These are phyloP conservation scores for Morinoia aosen DNA, from an alignment of 2,888 invertebrate genomes.

Conservation along the genomic window DNA sequence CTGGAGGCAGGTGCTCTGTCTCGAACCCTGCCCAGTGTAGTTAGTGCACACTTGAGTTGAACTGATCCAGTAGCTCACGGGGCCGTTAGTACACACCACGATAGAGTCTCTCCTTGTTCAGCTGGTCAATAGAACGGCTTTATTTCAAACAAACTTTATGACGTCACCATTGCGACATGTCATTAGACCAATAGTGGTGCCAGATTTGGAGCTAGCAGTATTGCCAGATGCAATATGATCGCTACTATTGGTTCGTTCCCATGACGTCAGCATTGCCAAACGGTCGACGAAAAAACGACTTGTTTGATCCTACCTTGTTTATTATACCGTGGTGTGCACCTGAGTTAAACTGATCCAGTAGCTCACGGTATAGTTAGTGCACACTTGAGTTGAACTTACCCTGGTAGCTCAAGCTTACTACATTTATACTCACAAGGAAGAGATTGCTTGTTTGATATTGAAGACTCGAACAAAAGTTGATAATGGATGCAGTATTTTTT, in stretches of 20 bases:
- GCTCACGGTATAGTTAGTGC: slow-evolving; percentile 69
- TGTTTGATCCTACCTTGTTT: no score
- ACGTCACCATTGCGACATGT: neutral
- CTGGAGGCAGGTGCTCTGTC: slow-evolving; percentile 73
- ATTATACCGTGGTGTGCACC: no score
- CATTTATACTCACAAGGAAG: neutral
- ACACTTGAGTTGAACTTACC: slow-evolving; percentile 71
- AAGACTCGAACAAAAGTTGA: neutral
- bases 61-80: slow-evolving; percentile 77
- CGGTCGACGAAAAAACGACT: no score
- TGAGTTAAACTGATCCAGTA: no score
- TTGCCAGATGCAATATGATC: no score
- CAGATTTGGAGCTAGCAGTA: no score
- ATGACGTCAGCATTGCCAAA: no score
- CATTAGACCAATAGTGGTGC: no score
- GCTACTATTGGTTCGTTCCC: no score
- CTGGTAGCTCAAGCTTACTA: neutral
- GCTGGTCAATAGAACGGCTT: no score
- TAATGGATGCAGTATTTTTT: neutral
- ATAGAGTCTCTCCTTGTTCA: no score
- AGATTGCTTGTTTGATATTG: neutral
- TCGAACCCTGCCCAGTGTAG: slow-evolving; percentile 75
- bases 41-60: slow-evolving; percentile 71
- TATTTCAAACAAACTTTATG: neutral
- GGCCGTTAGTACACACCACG: slow-evolving; percentile 31